Percentiles rank a stretch among this genome's conserved stretches.
Evolutionary conservation across 1,140 invertebrate genomes (phyloP).

Genomic region (Acromyrmex charruanus): DNA sequence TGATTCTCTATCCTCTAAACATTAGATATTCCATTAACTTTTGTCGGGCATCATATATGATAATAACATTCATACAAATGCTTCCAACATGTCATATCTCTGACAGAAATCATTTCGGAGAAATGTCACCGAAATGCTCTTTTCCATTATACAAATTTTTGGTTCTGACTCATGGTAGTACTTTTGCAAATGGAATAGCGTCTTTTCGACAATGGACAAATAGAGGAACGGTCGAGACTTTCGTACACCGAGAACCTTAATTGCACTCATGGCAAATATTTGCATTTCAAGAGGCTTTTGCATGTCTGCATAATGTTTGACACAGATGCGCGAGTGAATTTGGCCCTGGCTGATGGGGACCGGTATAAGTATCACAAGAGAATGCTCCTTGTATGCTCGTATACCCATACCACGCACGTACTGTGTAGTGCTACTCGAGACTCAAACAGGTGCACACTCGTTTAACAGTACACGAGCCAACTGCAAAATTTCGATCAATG

Average conservation of each 20-base stretch:
- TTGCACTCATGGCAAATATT: slow-evolving; percentile 76
- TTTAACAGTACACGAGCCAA: slow-evolving; percentile 23
- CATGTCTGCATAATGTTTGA: slow-evolving; percentile 78
- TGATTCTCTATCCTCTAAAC: neutral
- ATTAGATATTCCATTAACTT: neutral
- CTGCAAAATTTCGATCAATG: neutral
- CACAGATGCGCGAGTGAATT: slow-evolving; percentile 66
- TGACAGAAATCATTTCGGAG: neutral
- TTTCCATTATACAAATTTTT: slow-evolving; percentile 26
- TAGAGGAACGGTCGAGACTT: slow-evolving; percentile 54
- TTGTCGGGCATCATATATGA: neutral
- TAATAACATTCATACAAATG: neutral
- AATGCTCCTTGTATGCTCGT: slow-evolving; percentile 46
- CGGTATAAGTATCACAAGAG: slow-evolving; percentile 57
- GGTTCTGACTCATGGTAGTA: neutral
- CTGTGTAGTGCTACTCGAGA: neutral
- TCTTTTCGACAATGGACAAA: slow-evolving; percentile 53
- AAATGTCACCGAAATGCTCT: slow-evolving; percentile 15
- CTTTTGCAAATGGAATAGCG: slow-evolving; percentile 15
- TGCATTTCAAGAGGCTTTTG: slow-evolving; percentile 78
- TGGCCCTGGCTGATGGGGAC: neutral
- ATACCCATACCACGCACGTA: neutral
- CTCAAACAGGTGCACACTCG: slow-evolving; percentile 40
- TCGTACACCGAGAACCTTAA: slow-evolving; percentile 69
- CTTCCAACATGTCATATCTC: neutral